Percentiles rank a stretch among this genome's conserved stretches.
These are phyloP conservation scores for Periophthalmus magnuspinnatus DNA, from an alignment of 2,797 vertebrate species.

Conservation along the genomic window DNA sequence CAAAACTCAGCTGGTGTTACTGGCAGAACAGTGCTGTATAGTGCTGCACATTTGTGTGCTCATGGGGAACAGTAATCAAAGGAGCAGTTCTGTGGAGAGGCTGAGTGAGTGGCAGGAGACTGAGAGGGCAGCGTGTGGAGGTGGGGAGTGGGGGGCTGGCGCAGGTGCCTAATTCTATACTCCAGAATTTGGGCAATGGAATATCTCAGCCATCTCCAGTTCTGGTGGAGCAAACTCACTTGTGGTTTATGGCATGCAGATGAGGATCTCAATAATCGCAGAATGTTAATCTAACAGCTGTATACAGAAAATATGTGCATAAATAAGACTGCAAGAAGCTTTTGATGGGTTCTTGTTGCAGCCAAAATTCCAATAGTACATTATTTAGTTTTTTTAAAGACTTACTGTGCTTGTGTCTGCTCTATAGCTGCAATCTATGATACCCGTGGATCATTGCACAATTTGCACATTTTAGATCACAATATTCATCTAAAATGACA, in stretches of 20 bases:
- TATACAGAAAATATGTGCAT: constrained; percentile 26
- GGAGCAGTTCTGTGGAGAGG: constrained; percentile 58
- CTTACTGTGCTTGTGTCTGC: too few relatives aligned
- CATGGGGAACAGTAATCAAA: constrained; percentile 64
- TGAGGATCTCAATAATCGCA: constrained; percentile 40
- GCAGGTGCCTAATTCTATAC: constrained; percentile 72
- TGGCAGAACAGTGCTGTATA: constrained; percentile 39
- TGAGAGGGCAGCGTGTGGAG: constrained; percentile 67
- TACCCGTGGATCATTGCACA: too few relatives aligned
- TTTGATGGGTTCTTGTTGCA: neutral
- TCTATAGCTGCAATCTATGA: too few relatives aligned
- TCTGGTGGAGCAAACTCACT: constrained; percentile 35
- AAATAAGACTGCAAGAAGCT: constrained; percentile 29
- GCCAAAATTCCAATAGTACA: neutral
- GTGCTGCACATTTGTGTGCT: constrained; percentile 36
- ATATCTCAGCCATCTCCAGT: constrained; percentile 43
- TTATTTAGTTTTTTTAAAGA: too few relatives aligned
- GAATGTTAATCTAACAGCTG: constrained; percentile 39
- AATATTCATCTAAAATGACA: too few relatives aligned
- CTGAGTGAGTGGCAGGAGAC: constrained; percentile 67
- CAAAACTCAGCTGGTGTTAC: constrained; percentile 62
- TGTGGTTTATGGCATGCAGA: constrained; percentile 31
- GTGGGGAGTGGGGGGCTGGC: constrained; percentile 59
- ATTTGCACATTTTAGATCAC: too few relatives aligned
- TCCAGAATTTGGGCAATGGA: constrained; percentile 51